These are phyloP conservation scores for Liasis olivaceus DNA, from an alignment of 2,797 vertebrate species.

Conservation along the genomic window DNA sequence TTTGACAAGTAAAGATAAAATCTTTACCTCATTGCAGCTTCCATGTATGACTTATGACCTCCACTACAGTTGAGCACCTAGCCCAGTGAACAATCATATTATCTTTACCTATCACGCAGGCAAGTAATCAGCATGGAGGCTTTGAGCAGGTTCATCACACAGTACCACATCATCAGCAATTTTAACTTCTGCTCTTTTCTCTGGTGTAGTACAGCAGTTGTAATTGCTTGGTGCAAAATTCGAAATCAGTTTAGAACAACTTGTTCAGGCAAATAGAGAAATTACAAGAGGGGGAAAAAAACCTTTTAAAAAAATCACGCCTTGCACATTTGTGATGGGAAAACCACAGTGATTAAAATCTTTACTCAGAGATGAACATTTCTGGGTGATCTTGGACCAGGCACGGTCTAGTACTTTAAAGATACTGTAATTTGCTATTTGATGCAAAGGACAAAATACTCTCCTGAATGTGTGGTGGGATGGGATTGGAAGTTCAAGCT, in stretches of 20 bases:
- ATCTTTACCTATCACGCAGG: background rate
- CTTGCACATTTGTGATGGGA: background rate
- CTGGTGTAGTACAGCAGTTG: background rate
- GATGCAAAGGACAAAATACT: background rate
- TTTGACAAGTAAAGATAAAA: background rate
- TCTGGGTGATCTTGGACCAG: background rate
- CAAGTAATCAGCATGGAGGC: background rate
- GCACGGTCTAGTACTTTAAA: background rate
- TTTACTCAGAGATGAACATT: background rate
- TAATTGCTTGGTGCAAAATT: background rate
- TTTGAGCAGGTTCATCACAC: background rate
- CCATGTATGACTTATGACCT: background rate
- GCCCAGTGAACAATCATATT: background rate
- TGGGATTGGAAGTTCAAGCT: background rate
- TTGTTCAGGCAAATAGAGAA: background rate
- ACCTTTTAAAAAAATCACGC: background rate
- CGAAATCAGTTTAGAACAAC: background rate
- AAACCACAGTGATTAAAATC: background rate
- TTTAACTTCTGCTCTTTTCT: background rate
- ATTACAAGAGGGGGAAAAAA: background rate
- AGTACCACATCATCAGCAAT: background rate
- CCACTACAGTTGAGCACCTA: background rate
- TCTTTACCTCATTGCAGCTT: background rate
- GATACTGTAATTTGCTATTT: background rate
- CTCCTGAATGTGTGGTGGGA: background rate